These are phyloP conservation scores for Crossocerus cetratus DNA, from an alignment of 2,888 invertebrate species.

Conservation along the genomic window DNA sequence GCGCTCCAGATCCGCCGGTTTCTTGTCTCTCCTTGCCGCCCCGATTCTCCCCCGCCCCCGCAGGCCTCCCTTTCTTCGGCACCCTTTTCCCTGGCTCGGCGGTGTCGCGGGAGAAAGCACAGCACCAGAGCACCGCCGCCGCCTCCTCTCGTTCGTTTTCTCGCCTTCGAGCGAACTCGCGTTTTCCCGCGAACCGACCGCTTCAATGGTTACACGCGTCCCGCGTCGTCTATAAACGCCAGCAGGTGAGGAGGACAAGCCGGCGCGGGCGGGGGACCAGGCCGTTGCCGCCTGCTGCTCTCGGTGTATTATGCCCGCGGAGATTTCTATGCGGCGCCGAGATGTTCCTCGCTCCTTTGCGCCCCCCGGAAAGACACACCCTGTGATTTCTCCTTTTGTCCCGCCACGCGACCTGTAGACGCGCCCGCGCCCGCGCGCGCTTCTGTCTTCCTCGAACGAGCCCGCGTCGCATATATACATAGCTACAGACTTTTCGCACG, in stretches of 20 bases:
- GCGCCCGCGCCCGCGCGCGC: not conserved
- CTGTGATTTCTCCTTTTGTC: slow-evolving; percentile 45
- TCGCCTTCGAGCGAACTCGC: slow-evolving; percentile 1
- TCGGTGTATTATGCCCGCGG: slow-evolving; percentile 39
- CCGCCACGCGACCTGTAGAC: slow-evolving; percentile 32
- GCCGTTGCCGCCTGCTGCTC: slow-evolving; percentile 14
- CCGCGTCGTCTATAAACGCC: slow-evolving; percentile 43
- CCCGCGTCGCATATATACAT: too few species aligned
- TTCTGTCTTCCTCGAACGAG: too few species aligned
- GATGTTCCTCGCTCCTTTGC: slow-evolving; percentile 50
- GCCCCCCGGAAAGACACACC: slow-evolving; percentile 41
- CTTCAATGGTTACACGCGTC: slow-evolving; percentile 49
- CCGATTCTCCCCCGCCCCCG: slow-evolving; percentile 25
- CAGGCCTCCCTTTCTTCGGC: slow-evolving; percentile 30
- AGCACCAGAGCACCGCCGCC: slow-evolving; percentile 9
- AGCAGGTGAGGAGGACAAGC: slow-evolving; percentile 43
- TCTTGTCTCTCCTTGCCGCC: slow-evolving; percentile 56
- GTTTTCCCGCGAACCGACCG: slow-evolving; percentile 33
- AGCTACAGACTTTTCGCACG: too few species aligned
- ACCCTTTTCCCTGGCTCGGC: slow-evolving; percentile 34
- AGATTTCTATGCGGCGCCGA: slow-evolving; percentile 40
- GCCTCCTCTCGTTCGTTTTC: not conserved
- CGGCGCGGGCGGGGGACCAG: slow-evolving; percentile 18
- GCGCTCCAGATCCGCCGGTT: slow-evolving; percentile 65
- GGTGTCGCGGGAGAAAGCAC: slow-evolving; percentile 5